Evolutionary conservation across 2,797 vertebrate genomes (phyloP).

Genomic region (Mus caroli): DNA sequence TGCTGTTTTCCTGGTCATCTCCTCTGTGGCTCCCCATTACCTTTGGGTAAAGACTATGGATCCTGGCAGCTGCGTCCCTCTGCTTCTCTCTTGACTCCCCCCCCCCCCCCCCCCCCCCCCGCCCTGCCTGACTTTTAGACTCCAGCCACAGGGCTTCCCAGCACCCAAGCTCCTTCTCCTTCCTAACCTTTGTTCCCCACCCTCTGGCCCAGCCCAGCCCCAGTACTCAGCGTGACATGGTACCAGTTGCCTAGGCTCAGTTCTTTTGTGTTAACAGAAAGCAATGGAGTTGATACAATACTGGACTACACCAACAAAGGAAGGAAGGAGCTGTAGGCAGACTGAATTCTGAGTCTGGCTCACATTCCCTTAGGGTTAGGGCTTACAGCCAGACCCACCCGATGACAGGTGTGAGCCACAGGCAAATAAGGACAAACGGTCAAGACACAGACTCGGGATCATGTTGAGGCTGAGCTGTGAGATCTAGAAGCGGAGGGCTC

Average conservation of each 20-base stretch:
- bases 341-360: not conserved
- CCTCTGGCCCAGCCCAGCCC: no score
- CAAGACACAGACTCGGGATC: not conserved
- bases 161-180: not conserved
- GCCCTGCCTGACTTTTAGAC: not conserved
- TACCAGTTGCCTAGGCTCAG: rapidly evolving
- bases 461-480: not conserved
- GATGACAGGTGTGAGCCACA: not conserved
- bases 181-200: not conserved
- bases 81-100: not conserved
- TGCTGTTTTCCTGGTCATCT: not conserved
- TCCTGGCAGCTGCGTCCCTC: not conserved
- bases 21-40: not conserved
- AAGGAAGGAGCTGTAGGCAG: not conserved
- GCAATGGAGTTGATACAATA: rapidly evolving
- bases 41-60: not conserved
- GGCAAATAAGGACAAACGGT: not conserved
- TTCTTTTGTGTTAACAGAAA: not conserved
- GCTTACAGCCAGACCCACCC: not conserved
- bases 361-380: not conserved
- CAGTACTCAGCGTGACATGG: no score
- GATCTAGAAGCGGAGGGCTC: not conserved
- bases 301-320: not conserved
- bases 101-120: no score
- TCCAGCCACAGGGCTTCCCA: no score